Evolutionary conservation across 23 tunicate species (phyloP), one percentile per base, ranked within the genome.

Genomic region (Styela clava): DNA sequence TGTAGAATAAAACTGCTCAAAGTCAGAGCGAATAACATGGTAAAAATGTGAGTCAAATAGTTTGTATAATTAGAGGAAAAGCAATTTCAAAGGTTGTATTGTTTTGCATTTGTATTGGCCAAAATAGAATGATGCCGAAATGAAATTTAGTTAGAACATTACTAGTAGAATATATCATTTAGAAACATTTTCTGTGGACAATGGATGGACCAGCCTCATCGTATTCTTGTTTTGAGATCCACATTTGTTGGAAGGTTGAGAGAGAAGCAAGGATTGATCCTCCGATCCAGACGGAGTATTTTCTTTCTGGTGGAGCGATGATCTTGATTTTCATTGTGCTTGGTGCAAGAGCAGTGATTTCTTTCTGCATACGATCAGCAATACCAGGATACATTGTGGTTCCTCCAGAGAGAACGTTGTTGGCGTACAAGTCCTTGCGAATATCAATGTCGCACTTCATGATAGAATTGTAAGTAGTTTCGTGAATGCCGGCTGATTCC

Each of bases 381-480:
- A 79, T 79, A 28, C 71, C 71, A 25, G 71, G 71, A 16, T 44
- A 93, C 98, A 93, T 93, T 9, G 98, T 93, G 56, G 94, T 56
- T 29, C 98, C 98, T 16, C 98, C 98, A 37, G 93, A 87, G 1
- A 93, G 83, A 35, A 93, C 97, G 33, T 85, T 79, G 86, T 91
- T 91, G 68, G 91, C 85, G 82, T 91, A 91, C 70, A 91, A 77
- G 68, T 91, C 97, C 61, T 86, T 86, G 26, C 97, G 72, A 37
- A 91, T 91, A 65, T 91, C 97, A 34, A 91, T 88, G 62, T 91
- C 97, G 67, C 97, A 91, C 67, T 91, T 91, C 97, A 91, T 91
- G 74, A 91, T 91, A 19, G 97, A 91, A 64, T 91, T 91, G 79
- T 91, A 93, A 2, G 98, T 93, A 2, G 98, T 93, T 63, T 93